Percentiles rank a stretch among this genome's conserved stretches.
Evolutionary conservation across 2,797 vertebrate genomes (phyloP).

Genomic region (Anguilla obscura): DNA sequence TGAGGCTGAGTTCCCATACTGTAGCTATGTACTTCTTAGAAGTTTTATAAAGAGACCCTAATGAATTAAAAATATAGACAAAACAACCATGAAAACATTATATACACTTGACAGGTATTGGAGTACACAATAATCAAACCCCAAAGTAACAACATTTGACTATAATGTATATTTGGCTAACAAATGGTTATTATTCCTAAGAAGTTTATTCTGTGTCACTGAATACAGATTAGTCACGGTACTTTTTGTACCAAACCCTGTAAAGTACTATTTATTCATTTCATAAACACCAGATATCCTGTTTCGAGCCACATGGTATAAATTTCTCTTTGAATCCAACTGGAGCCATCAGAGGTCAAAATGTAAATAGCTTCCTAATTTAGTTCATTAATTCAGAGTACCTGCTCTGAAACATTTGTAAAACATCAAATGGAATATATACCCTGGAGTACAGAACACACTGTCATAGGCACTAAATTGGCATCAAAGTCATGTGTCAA

Average conservation of each 20-base stretch:
- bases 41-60: not conserved
- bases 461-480: slow-evolving; percentile 57
- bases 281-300: not conserved
- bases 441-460: slow-evolving; percentile 31
- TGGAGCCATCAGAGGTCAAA: slow-evolving; percentile 21
- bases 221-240: not conserved
- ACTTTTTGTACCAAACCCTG: slow-evolving; percentile 18
- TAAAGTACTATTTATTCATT: not conserved
- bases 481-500: slow-evolving; percentile 44
- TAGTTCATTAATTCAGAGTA: slow-evolving; percentile 63
- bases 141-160: not conserved
- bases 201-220: not conserved
- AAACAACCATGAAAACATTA: not conserved
- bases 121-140: slow-evolving; percentile 12
- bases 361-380: slow-evolving; percentile 16
- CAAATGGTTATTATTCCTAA: not conserved
- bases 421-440: slow-evolving; percentile 23
- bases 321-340: not conserved
- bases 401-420: slow-evolving; percentile 61
- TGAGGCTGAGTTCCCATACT: not conserved
- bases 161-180: slow-evolving; percentile 22
- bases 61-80: not conserved
- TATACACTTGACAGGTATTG: not conserved
- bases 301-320: not conserved
- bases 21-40: not conserved